A percentile compares a stretch with the other conserved stretches of the same genome.
Evolutionary conservation across 2,888 invertebrate species (phyloP).

Genomic region (Metallyticus violacea): DNA sequence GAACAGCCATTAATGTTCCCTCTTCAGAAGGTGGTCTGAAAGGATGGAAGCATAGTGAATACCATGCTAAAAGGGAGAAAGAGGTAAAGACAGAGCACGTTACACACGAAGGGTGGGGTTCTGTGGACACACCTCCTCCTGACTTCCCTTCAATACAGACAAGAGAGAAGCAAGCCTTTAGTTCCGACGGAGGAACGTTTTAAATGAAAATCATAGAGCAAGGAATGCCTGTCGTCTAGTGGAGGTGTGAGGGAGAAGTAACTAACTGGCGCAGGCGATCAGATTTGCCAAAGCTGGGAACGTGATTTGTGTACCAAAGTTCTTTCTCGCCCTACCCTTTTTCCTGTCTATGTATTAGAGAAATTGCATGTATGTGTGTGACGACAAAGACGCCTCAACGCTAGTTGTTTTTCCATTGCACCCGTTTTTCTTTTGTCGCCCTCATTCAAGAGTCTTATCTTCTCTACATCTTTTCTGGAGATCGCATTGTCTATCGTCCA

Average conservation of each 20-base stretch:
- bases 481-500: no score
- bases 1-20: neutral
- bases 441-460: neutral
- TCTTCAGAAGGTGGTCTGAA: neutral
- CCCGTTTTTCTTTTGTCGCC: neutral
- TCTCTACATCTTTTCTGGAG: no score
- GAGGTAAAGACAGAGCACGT: conserved; percentile 9
- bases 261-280: conserved; percentile 16
- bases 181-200: neutral
- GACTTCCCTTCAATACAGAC: neutral
- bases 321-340: conserved; percentile 15
- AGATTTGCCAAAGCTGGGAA: conserved; percentile 33
- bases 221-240: neutral
- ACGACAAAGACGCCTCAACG: neutral
- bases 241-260: neutral
- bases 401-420: neutral
- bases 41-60: neutral
- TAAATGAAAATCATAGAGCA: conserved; percentile 31
- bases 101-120: neutral
- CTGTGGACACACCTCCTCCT: conserved; percentile 27
- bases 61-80: neutral
- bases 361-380: neutral
- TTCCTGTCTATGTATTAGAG: neutral
- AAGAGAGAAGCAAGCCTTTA: neutral
- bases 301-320: conserved; percentile 39